Evolutionary conservation across 2,797 vertebrate species (phyloP).

Genomic region (Aselliscus stoliczkanus): DNA sequence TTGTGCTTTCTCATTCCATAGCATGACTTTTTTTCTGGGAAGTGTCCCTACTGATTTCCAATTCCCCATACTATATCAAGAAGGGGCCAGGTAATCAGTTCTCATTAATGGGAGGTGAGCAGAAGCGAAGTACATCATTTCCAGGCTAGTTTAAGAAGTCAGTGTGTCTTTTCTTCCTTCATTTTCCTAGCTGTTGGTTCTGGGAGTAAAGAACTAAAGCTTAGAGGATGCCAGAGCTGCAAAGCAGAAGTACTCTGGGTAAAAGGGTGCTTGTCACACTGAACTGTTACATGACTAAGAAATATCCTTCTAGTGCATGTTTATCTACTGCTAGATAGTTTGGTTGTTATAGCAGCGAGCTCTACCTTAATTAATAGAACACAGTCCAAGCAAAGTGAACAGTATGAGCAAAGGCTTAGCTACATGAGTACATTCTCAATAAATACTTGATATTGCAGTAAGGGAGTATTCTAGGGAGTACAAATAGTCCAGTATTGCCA

Average conservation of each 20-base stretch:
- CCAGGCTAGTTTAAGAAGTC: not conserved
- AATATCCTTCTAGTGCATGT: not conserved
- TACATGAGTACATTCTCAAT: not conserved
- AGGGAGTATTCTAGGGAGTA: not conserved
- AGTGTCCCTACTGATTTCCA: not conserved
- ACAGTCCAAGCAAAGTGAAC: not conserved
- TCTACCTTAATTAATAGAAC: slow-evolving; percentile 8
- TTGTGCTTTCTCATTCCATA: not conserved
- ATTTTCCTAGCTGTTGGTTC: not conserved
- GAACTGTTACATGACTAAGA: not conserved
- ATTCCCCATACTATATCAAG: not conserved
- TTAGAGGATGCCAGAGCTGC: not conserved
- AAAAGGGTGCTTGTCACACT: not conserved
- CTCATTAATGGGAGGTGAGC: not conserved
- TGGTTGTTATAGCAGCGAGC: not conserved
- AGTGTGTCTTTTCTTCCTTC: not conserved
- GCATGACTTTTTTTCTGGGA: not conserved
- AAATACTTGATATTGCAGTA: not conserved
- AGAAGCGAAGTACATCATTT: not conserved
- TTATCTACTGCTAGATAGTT: not conserved
- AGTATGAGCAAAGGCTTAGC: not conserved
- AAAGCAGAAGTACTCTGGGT: not conserved
- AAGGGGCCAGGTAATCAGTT: not conserved
- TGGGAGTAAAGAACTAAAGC: not conserved
- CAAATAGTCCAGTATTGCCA: not conserved